Base-by-base conservation (phyloP, 2,888 invertebrate genomes). In the Drosophila kanekoi region DNA sequence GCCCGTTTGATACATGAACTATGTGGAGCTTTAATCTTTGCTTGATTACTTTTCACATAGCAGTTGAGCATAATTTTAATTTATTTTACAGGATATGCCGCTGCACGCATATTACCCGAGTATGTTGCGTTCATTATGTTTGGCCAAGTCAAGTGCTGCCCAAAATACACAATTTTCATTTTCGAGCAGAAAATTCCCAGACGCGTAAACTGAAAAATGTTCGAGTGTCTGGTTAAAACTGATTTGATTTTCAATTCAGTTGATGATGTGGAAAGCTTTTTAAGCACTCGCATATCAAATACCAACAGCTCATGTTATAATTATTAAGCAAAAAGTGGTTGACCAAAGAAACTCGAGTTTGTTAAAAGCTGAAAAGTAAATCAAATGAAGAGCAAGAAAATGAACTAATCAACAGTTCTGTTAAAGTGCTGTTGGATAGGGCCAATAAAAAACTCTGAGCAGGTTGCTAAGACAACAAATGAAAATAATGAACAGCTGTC, bases 81-180 rank as follows among this genome's bases (percentile, higher is more conserved):
- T 23, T 28, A 8, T 10, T 35, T 35, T 35, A 35, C 35, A 35
- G 35, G 35, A 13, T 35, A 35, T 11, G 13, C 35, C 13, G 35
- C 13, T 0, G 35, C 13, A 35, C 13, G 28, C 8, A 8, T 28
- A 28, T 2, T 18, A 18, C 18, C 23, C 23, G 23, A 3, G 2
- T 28, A 0, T 16, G n/a, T 2, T n/a, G 20, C 1, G 8, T 2
- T 0, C 11, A 13, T 1, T 8, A 13, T n/a, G 18, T 33, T 68
- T 40, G 28, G 14, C 35, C 6, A n/a, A 20, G 16, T 38, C 8
- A 49, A 70, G 45, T 56, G 41, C 52, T 37, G 48, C 32, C 48
- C 65, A 32, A 48, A 11, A 37, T 14, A 49, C 35, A 47, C 37
- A 44, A 68, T 53, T 70, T 70, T 41, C 51, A 52, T 57, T 47